Evolutionary conservation across 2,113 vertebrate genomes (phyloP), one percentile per base, ranked within the genome.

Genomic region (Myodes glareolus): DNA sequence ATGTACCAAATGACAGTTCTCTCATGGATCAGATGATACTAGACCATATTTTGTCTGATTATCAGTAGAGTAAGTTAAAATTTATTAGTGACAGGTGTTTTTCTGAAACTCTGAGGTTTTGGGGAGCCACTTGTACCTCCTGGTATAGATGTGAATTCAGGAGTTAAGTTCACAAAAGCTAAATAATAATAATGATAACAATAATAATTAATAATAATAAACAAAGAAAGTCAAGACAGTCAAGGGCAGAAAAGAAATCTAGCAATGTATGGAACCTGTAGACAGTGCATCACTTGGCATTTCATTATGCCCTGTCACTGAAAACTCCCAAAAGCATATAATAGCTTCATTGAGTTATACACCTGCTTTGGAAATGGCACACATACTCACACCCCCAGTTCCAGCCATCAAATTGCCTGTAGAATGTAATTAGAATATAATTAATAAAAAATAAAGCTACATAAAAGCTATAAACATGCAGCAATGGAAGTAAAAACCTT

Each of bases 391-490:
- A 76, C 33, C 7, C 70, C 36, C n/a, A 73, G 3, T 70, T 91
- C 89, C 94, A 97, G 93, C 91, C 98, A 93, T 92, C 95, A 96
- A 29, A 81, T 92, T 97, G 82, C 87, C 95, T 81, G 27, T 77
- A 97, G 94, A 91, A 92, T 87, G n/a, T 36, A 91, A 91, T 96
- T 97, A 97, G 94, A 89, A 92, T 87, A 36, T 27, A 91, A 91
- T 97, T 97, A 97, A 95, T 93, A 94, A 95, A 68, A 21, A 96
- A 95, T 67, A 58, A 89, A 96, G 47, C 81, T 97, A 91, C 89
- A 92, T 97, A 93, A 95, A 97, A 93, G 39, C 72, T 70, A 96
- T 97, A 87, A 97, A 77, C 88, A 96, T 96, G 82, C 68, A 96
- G 70, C 73, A 93, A 91, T 91, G n/a, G 81, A 36, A 65, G 39